Conservation (phyloP, 2,113 vertebrate genomes). For the Alouatta palliata region DNA sequence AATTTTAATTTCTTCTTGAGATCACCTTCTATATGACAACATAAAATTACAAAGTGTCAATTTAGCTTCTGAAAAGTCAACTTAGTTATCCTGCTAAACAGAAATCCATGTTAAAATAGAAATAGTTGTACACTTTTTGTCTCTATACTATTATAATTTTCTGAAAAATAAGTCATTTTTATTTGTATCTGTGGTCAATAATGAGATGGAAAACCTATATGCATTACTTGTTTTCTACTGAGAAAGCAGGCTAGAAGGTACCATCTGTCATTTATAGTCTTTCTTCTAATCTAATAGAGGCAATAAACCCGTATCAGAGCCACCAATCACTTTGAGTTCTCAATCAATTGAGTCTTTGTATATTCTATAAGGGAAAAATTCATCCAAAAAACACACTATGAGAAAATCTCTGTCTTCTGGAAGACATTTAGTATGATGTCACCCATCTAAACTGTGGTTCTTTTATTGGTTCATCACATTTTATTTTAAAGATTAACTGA, state of each 20-base stretch:
- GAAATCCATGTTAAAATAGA: constrained; percentile 22
- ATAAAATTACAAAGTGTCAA: background rate
- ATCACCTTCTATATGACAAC: background rate
- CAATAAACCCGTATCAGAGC: constrained; percentile 23
- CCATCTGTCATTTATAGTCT: background rate
- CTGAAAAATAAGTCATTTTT: constrained; percentile 7
- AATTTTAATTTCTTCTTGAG: constrained; percentile 34
- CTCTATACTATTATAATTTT: constrained; percentile 7
- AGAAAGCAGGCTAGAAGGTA: constrained; percentile 15
- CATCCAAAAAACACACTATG: constrained; percentile 67
- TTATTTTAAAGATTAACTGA: constrained; percentile 83
- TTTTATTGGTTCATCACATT: constrained; percentile 84
- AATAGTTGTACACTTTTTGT: background rate
- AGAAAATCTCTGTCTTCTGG: constrained; percentile 82
- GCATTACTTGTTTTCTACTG: constrained; percentile 37
- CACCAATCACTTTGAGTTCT: constrained; percentile 57
- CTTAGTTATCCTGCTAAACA: background rate
- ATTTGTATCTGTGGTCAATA: constrained; percentile 34
- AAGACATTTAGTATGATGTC: constrained; percentile 86
- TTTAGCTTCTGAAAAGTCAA: background rate
- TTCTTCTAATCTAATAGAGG: constrained; percentile 64
- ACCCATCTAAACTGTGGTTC: constrained; percentile 83
- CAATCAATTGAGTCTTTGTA: constrained; percentile 81
- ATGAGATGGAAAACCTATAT: background rate
- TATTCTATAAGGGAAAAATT: constrained; percentile 62